Conservation (phyloP, 1,140 invertebrate species). For the Anagrus nilaparvatae region DNA sequence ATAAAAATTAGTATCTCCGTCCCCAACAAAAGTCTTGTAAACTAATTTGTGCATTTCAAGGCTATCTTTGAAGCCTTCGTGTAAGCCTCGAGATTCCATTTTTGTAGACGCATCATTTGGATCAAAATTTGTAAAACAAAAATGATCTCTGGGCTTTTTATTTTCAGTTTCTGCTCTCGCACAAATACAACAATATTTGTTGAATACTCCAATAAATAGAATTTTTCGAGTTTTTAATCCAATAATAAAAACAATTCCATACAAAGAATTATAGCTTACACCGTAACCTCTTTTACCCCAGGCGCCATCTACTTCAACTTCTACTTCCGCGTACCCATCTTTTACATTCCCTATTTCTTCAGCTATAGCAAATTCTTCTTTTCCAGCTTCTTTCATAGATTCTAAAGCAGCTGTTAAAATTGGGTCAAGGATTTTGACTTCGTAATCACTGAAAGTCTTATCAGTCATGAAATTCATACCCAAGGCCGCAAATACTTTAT, state of each 20-base stretch:
- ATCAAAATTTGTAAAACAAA: slow-evolving; percentile 28
- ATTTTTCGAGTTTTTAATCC: slow-evolving; percentile 26
- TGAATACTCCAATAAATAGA: slow-evolving; percentile 24
- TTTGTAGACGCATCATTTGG: slow-evolving; percentile 18
- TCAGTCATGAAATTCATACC: no score
- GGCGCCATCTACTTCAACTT: no score
- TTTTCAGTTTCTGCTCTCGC: slow-evolving; percentile 14
- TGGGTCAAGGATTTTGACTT: no score
- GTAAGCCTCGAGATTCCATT: slow-evolving; percentile 37
- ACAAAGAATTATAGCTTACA: no score
- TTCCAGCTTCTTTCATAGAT: no score
- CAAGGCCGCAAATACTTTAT: no score
- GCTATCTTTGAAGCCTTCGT: slow-evolving; percentile 29
- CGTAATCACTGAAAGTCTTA: no score
- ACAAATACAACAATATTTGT: slow-evolving; percentile 29
- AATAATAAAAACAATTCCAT: slow-evolving; percentile 25
- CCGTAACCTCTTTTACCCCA: no score
- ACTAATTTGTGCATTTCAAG: slow-evolving; percentile 23
- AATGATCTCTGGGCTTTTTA: slow-evolving; percentile 15
- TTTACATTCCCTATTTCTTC: no score
- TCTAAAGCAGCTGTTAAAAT: no score
- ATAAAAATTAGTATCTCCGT: slow-evolving; percentile 29
- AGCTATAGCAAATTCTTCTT: no score
- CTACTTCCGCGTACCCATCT: no score
- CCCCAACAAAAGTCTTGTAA: slow-evolving; percentile 25